Evolutionary conservation across 35 echinoderm and acorn worm species (phyloP), one percentile per base, ranked within the genome.

Genomic region (Holothuria glaberrima): DNA sequence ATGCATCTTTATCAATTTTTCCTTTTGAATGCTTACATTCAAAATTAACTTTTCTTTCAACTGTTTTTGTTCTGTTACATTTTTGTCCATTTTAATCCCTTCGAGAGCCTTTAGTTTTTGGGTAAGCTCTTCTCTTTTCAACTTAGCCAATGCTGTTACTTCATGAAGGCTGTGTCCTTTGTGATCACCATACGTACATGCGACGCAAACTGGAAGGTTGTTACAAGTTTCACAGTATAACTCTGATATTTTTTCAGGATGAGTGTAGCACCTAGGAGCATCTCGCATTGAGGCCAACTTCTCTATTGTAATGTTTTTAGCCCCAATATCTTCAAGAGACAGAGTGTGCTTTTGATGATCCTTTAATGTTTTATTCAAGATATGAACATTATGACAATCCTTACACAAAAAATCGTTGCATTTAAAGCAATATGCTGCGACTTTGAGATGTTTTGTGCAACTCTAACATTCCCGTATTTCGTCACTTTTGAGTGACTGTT

Each of bases 391-490:
- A 61, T 57, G 33, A 60, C 80, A 83, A 12, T 63, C 30, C 32
- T 83, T 54, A 83, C 80, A 83, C 26, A 83, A 54, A 63, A 83
- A 83, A 25, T 83, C 80, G 30, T 63, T 59, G 36, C 80, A 83
- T 54, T 61, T 83, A 38, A 83, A 83, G 19, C 80, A 83, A 12
- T 61, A 83, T 45, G 54, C 52, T 22, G 56, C 56, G 13, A 41
- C 32, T 21, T 29, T 83, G 6, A 59, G 54, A 28, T 59, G 32
- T 16, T 83, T 83, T 35, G 80, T 30, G 56, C 80, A 83, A 61
- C 59, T 30, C 30, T 35, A 14, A 63, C 80, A 83, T 18, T 83
- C 59, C 20, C 16, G 48, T 17, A 63, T 60, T 61, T 83, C 80
- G 6, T 83, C 80, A 83, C 30, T 21, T 61, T 83, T 31, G 5